Conservation (phyloP, 2,888 invertebrate genomes). For the Nowickia ferox region DNA sequence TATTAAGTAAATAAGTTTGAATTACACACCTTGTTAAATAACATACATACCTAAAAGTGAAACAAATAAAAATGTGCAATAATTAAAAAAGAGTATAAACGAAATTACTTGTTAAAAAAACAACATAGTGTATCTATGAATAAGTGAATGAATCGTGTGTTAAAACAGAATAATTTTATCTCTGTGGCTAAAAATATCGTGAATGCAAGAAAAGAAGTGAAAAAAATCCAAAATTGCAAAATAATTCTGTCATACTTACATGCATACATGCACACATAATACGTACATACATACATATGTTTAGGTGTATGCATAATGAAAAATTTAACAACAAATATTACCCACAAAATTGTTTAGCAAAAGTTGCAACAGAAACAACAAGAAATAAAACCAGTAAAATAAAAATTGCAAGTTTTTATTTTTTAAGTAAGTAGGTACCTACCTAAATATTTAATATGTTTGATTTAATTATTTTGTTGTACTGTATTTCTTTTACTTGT, state of each 20-base stretch:
- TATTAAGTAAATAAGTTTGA: slow-evolving; percentile 47
- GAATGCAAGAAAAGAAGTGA: slow-evolving; percentile 4
- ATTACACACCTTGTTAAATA: slow-evolving; percentile 23
- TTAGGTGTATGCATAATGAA: background rate
- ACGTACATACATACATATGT: background rate
- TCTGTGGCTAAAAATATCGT: slow-evolving; percentile 30
- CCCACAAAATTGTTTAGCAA: background rate
- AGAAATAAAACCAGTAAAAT: slow-evolving; percentile 12
- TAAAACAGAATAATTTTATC: too few species aligned
- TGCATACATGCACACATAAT: background rate
- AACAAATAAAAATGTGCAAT: slow-evolving; percentile 55
- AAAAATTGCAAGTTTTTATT: slow-evolving; percentile 29
- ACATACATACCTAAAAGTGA: slow-evolving; percentile 19
- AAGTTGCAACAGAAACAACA: slow-evolving; percentile 16
- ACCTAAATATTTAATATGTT: background rate
- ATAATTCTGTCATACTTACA: slow-evolving; percentile 12
- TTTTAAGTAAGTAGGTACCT: slow-evolving; percentile 27
- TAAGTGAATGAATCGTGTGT: background rate
- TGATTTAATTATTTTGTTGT: too few species aligned
- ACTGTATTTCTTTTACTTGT: too few species aligned
- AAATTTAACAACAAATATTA: slow-evolving; percentile 20
- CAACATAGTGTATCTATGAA: background rate
- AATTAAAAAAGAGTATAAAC: slow-evolving; percentile 19
- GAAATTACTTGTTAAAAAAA: slow-evolving; percentile 10
- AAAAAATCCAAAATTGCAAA: slow-evolving; percentile 22